Percentiles rank a stretch among this genome's conserved stretches.
Evolutionary conservation across 2,888 invertebrate species (phyloP).

Genomic region (Watsonalla cultraria): DNA sequence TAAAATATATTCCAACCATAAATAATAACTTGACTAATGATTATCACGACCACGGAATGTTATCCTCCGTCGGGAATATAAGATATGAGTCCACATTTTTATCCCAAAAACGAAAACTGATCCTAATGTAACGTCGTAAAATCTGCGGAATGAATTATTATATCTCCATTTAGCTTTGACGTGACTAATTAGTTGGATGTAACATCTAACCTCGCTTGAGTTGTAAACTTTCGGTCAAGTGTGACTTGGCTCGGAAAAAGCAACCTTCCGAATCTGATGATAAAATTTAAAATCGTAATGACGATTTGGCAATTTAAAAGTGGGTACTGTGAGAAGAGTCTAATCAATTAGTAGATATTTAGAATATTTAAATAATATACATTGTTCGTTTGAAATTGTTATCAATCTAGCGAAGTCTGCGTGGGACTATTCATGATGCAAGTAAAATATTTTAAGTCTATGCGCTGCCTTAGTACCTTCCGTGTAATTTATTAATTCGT

Average conservation of each 20-base stretch:
- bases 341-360: too few relatives aligned
- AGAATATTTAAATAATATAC: too few relatives aligned
- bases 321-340: too few relatives aligned
- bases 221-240: slow-evolving; percentile 23
- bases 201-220: slow-evolving; percentile 47
- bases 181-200: slow-evolving; percentile 62
- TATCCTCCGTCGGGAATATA: background rate
- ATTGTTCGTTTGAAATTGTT: too few relatives aligned
- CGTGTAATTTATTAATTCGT: too few relatives aligned
- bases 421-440: too few relatives aligned
- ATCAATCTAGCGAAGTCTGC: too few relatives aligned
- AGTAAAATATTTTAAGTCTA: too few relatives aligned
- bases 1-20: background rate
- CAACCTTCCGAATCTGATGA: background rate
- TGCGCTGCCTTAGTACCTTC: too few relatives aligned
- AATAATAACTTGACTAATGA: background rate
- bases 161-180: slow-evolving; percentile 56
- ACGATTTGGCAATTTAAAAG: background rate
- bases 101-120: slow-evolving; percentile 23
- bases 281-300: background rate
- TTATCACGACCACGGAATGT: background rate
- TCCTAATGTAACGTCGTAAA: slow-evolving; percentile 28
- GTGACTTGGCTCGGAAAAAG: slow-evolving; percentile 2
- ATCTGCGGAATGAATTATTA: slow-evolving; percentile 52
- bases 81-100: background rate